Conservation (phyloP, 92 coral and sea anemone species). For the Hydrozoanthus gracilis region DNA sequence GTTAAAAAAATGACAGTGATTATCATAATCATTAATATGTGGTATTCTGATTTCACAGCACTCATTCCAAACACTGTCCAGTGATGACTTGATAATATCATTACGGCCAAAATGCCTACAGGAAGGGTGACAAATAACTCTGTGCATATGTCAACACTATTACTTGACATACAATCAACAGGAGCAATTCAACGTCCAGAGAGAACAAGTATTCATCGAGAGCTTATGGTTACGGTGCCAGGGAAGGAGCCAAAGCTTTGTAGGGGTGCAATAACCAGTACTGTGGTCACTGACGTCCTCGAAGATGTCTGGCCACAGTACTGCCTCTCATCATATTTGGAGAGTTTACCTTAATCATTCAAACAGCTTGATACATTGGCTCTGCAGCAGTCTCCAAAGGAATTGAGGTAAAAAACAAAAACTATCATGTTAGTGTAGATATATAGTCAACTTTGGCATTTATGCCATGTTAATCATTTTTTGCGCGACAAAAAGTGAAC, state of each 20-base stretch:
- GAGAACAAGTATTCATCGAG: slow-evolving; percentile 56
- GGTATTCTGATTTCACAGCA: slow-evolving; percentile 44
- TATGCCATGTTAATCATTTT: too few species aligned
- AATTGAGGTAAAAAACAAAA: slow-evolving; percentile 54
- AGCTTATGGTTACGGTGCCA: slow-evolving; percentile 46
- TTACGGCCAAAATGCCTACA: slow-evolving; percentile 56
- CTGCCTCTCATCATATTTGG: slow-evolving; percentile 54
- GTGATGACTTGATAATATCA: slow-evolving; percentile 74
- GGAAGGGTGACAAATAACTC: slow-evolving; percentile 62
- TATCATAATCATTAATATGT: too few species aligned
- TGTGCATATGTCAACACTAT: slow-evolving; percentile 69
- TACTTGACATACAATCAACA: slow-evolving; percentile 13
- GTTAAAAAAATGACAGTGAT: background rate
- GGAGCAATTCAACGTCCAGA: slow-evolving; percentile 48
- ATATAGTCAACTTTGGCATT: too few species aligned
- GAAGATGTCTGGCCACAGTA: slow-evolving; percentile 57
- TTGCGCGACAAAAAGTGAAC: too few species aligned
- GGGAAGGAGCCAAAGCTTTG: slow-evolving; percentile 51
- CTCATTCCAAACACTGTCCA: slow-evolving; percentile 59
- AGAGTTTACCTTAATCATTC: slow-evolving; percentile 51
- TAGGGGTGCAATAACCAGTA: slow-evolving; percentile 60
- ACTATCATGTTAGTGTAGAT: background rate
- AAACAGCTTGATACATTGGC: slow-evolving; percentile 47
- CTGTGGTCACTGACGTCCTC: slow-evolving; percentile 40
- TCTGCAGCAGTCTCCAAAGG: slow-evolving; percentile 61